A percentile compares a stretch with the other conserved stretches of the same genome.
phyloP scores from a whole-genome alignment of 1,140 invertebrate species.

The Sitobion miscanthi region DNA sequence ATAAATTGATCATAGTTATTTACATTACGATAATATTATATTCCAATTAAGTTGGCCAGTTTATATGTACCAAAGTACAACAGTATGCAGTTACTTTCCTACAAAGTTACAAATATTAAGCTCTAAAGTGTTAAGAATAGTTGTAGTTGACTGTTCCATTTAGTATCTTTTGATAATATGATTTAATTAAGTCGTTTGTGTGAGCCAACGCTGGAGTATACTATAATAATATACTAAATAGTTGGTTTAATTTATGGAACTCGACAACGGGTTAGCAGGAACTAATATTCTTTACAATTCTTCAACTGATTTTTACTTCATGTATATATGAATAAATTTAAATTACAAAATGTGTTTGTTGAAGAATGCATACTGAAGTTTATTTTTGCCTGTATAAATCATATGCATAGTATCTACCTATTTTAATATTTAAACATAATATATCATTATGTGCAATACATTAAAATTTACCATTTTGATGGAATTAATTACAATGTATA shows the following conservation, averaged over 20 bases:
- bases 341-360: conserved; percentile 9
- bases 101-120: neutral
- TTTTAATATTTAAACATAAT: neutral
- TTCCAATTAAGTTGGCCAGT: neutral
- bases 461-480: neutral
- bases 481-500: neutral
- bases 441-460: neutral
- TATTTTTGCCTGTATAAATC: neutral
- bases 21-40: neutral
- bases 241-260: conserved; percentile 13
- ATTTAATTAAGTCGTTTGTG: neutral
- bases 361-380: neutral
- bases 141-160: neutral
- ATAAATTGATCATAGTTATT: neutral
- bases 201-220: neutral
- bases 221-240: neutral
- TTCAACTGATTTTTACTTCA: neutral
- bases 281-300: conserved; percentile 30
- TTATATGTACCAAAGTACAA: neutral
- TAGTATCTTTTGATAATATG: neutral
- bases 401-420: neutral
- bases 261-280: neutral
- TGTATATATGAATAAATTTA: conserved; percentile 14
- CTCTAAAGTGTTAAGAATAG: neutral
- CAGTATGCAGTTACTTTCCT: neutral